Percentiles rank a stretch among this genome's conserved stretches.
phyloP scores from a whole-genome alignment of 2,888 invertebrate genomes.

The Ornithoptera priamus region DNA sequence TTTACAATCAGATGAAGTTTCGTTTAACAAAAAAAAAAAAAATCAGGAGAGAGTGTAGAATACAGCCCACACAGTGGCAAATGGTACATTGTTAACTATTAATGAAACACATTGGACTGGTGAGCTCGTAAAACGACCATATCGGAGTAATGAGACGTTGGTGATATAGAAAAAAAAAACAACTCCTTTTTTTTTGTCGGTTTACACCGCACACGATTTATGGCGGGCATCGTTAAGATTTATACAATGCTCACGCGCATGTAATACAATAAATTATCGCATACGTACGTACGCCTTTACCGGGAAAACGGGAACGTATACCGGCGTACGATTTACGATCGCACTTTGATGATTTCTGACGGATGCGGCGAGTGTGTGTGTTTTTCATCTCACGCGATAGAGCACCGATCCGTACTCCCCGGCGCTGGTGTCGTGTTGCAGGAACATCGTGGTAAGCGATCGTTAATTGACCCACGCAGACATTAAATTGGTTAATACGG shows the following conservation, averaged over 20 bases:
- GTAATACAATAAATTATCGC: constrained; percentile 34
- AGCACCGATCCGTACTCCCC: no score
- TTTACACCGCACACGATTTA: constrained; percentile 32
- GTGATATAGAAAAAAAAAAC: constrained; percentile 23
- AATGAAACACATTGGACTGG: no score
- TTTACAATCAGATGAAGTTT: no score
- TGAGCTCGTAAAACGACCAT: constrained; percentile 4
- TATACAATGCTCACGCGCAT: constrained; percentile 32
- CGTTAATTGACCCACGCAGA: no score
- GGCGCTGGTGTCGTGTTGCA: no score
- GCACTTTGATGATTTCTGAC: constrained; percentile 30
- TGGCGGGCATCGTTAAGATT: constrained; percentile 32
- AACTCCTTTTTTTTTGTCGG: constrained; percentile 6
- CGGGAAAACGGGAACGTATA: constrained; percentile 26
- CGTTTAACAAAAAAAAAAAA: no score
- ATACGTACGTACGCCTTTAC: constrained; percentile 30
- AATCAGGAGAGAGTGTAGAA: no score
- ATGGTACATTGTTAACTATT: no score
- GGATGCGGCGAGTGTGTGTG: constrained; percentile 1
- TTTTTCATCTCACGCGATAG: constrained; percentile 1
- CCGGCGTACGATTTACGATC: constrained; percentile 27
- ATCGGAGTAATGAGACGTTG: constrained; percentile 25
- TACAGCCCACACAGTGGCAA: no score
- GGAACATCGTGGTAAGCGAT: no score
- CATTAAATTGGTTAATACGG: no score